Evolutionary conservation across 2,113 vertebrate species (phyloP), one percentile per base, ranked within the genome.

Genomic region (Passerina amoena): DNA sequence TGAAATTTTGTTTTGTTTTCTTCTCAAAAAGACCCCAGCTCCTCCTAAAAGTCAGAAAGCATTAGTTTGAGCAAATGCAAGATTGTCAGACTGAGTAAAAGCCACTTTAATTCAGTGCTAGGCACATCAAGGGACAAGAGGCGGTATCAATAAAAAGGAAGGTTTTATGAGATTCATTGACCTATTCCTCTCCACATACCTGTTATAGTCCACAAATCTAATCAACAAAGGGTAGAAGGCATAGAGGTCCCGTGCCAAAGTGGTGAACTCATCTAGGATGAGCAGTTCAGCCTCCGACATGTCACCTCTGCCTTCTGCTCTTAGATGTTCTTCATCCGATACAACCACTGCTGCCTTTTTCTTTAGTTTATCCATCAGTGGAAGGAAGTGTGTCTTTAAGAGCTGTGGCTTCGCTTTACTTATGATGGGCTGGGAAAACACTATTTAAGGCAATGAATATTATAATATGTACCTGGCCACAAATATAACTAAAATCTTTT

Each of bases 341-440:
- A 99, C 98, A 64, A 99, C 99, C 51, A 98, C 98, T 11, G 98
- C 99, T 47, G 99, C 98, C 97, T 99, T 99, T 98, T 99, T 99
- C 97, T 99, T 99, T 86, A 99, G 98, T 92, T 99, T 99, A 96
- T 99, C 99, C 99, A 99, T 99, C 94, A 99, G 93, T 45, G 99
- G 99, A 93, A 99, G 98, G 97, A 99, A 99, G 93, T 99, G 99
- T 18, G 98, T 99, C 98, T 99, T 99, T 80, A 99, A 97, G 47
- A 99, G 98, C 92, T 99, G 98, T 28, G 99, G 97, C 90, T 98
- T 98, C 86, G 98, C 99, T 97, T 99, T 99, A 96, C 99, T 99
- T 97, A 99, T 99, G 97, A 99, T 99, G 76, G 99, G 99, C 98
- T 99, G 99, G 80, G 99, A 99, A 97, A 99, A 99, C 54, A 99